Percentiles rank a stretch among this genome's conserved stretches.
Evolutionary conservation across 2,888 invertebrate genomes (phyloP).

Genomic region (Theristus sp.): DNA sequence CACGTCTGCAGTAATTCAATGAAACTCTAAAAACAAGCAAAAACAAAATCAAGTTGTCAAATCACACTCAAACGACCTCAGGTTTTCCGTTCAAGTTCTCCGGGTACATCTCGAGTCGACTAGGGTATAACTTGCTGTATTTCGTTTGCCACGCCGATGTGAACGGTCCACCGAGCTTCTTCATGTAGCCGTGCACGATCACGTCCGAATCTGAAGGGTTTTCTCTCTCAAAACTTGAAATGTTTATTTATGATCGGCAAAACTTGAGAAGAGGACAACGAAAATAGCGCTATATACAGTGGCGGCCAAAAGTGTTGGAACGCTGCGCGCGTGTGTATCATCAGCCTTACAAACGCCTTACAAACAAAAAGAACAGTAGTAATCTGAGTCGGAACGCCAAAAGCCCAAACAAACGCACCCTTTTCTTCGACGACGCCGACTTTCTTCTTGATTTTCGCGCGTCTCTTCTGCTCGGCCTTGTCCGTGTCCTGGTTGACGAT

Average conservation of each 20-base stretch:
- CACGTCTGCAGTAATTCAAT: background rate
- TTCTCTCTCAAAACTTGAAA: no score
- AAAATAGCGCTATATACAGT: no score
- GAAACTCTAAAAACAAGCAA: background rate
- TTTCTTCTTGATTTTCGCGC: constrained; percentile 77
- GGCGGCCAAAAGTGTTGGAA: no score
- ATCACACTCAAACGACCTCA: no score
- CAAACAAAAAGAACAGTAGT: no score
- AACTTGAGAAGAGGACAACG: no score
- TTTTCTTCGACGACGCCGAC: constrained; percentile 84
- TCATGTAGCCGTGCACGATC: constrained; percentile 96
- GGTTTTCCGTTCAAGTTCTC: constrained; percentile 73
- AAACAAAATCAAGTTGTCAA: background rate
- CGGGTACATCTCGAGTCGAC: constrained; percentile 72
- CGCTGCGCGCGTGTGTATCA: no score
- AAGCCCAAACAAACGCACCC: background rate
- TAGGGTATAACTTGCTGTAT: constrained; percentile 43
- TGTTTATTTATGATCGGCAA: no score
- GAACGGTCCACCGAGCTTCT: constrained; percentile 95
- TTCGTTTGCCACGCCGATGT: constrained; percentile 91
- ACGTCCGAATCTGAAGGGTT: constrained; percentile 69
- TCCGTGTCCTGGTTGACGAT: constrained; percentile 84
- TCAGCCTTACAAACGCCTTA: no score
- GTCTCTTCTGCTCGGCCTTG: constrained; percentile 78
- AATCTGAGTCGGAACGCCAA: no score